Evolutionary conservation across 2,888 invertebrate species (phyloP), one percentile per base, ranked within the genome.

Genomic region (Oligia fasciuncula): DNA sequence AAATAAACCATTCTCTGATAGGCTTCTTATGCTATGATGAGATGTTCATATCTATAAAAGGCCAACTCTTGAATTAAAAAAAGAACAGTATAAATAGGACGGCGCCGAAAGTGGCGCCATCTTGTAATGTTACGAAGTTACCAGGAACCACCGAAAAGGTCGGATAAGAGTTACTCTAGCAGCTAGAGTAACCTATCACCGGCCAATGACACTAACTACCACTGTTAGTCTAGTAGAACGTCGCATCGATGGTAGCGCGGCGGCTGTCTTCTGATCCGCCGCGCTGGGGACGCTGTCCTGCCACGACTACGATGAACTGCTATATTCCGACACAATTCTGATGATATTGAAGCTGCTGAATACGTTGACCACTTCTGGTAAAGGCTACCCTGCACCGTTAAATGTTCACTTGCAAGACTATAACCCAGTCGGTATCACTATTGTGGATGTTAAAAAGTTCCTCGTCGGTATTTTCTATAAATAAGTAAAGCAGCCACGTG

Each of bases 401-500:
- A 14, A 35, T 51, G 35, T 51, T 40, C n/a, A 40, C 13, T 19
- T 11, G 13, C 11, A 71, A 71, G 40, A 13, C n/a, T 43, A 19
- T n/a, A 6, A 40, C 13, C 6, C 35, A 80, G 40, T 29, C 57
- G 73, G 63, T 40, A 19, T 79, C 29, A 57, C 23, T 35, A 75
- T 40, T 65, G 63, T 51, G 9, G 43, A 1, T 2, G 43, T 43
- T 69, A 66, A 71, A 84, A 83, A 67, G 51, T 70, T 73, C 5
- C 19, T 75, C 23, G 40, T 40, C 29, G 40, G 54, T 72, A 65
- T 72, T 83, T 67, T 85, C 85, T 89, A 87, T 69, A 87, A 88
- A 87, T 87, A 89, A 54, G 72, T 83, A 67, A 79, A 79, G 29
- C 40, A 71, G 66, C 65, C 76, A 77, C 87, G 63, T 85, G 81